Conservation (phyloP, 2,113 vertebrate genomes). For the Rhea americana region DNA sequence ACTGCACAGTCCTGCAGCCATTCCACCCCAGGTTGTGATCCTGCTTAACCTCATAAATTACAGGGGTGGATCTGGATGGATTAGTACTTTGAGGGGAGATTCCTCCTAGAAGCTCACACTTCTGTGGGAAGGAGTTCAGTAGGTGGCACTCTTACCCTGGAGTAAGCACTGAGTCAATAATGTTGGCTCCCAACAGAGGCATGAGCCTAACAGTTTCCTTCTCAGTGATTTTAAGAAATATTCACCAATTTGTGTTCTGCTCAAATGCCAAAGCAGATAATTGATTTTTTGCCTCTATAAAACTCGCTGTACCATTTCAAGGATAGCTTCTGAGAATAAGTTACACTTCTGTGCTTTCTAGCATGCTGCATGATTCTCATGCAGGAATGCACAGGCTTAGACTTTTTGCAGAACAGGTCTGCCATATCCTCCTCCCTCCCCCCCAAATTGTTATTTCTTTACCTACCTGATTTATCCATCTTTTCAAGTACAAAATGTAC, state of each 20-base stretch:
- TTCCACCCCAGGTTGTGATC: background rate
- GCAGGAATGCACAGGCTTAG: background rate
- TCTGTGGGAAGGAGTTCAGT: background rate
- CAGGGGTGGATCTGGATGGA: background rate
- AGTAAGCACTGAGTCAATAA: background rate
- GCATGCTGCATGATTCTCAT: fast-evolving
- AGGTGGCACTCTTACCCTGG: constrained; percentile 43
- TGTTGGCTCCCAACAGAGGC: background rate
- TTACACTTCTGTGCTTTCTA: background rate
- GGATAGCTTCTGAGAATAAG: background rate
- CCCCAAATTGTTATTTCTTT: background rate
- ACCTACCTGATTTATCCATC: background rate
- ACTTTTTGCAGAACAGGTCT: background rate
- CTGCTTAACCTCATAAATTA: background rate
- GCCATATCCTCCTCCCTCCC: background rate
- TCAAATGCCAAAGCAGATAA: background rate
- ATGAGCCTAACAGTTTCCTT: background rate
- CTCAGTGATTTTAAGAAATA: background rate
- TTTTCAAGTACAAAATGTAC: background rate
- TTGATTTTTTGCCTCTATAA: background rate
- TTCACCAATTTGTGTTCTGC: background rate
- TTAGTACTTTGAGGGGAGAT: background rate
- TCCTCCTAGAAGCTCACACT: fast-evolving
- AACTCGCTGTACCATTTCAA: background rate
- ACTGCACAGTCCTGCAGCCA: background rate